phyloP scores from a whole-genome alignment of 2,888 invertebrate genomes.

The Sphaeridia pumilis region DNA sequence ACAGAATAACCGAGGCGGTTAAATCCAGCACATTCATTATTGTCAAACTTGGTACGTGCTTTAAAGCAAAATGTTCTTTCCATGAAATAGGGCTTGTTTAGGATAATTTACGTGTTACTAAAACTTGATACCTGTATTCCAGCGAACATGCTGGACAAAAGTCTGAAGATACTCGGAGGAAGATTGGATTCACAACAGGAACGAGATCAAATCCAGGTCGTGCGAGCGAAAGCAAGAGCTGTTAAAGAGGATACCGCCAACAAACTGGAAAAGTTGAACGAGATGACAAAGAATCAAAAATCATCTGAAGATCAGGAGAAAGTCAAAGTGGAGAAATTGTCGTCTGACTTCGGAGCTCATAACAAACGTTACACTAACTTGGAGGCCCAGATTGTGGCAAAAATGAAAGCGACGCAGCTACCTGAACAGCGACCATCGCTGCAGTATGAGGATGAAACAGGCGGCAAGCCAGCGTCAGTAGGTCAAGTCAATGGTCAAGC shows the following conservation, averaged over 20 bases:
- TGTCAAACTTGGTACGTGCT: constrained; percentile 58
- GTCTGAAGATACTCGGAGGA: constrained; percentile 62
- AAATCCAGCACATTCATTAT: constrained; percentile 69
- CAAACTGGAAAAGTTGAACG: constrained; percentile 58
- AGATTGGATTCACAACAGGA: constrained; percentile 57
- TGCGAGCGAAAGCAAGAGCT: constrained; percentile 61
- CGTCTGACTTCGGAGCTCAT: constrained; percentile 67
- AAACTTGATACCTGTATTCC: not conserved
- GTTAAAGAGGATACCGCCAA: constrained; percentile 60
- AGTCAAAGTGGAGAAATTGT: constrained; percentile 70
- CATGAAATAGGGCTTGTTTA: not conserved
- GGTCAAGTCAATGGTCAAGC: constrained; percentile 25
- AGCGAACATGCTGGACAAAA: constrained; percentile 51
- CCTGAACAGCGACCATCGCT: constrained; percentile 16
- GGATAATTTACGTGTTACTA: no score
- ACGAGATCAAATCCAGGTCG: constrained; percentile 51
- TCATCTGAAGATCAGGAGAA: constrained; percentile 46
- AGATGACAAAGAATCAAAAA: constrained; percentile 57
- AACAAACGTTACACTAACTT: constrained; percentile 62
- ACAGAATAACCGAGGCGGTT: constrained; percentile 66
- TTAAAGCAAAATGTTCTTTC: no score
- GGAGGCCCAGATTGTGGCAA: constrained; percentile 55
- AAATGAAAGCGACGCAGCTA: constrained; percentile 30
- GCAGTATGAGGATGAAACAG: constrained; percentile 8
- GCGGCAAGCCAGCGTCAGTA: constrained; percentile 39